Conservation (phyloP, 2,888 invertebrate genomes). For the Cremastinae sp. region DNA sequence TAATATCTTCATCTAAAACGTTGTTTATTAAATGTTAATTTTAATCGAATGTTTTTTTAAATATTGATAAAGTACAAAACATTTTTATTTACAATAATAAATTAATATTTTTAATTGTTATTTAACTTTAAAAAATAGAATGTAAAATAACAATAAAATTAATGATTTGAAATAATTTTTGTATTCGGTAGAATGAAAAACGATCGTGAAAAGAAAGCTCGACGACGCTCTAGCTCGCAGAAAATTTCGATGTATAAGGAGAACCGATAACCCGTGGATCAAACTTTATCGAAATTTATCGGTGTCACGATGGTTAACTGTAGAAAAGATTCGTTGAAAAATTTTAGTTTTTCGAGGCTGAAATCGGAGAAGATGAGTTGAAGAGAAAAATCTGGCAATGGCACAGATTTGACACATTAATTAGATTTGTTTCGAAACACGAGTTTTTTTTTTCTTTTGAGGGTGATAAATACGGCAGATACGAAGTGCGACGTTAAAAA, state of each 20-base stretch:
- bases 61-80: too few species aligned
- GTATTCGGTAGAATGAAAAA: background rate
- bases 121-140: too few species aligned
- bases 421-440: background rate
- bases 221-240: conserved; percentile 14
- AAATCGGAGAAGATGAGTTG: background rate
- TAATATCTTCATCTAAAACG: too few species aligned
- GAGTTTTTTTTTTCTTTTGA: background rate
- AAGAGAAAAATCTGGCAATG: conserved; percentile 15
- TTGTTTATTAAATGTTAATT: too few species aligned
- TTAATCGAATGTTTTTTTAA: too few species aligned
- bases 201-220: conserved; percentile 21
- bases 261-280: conserved; percentile 50
- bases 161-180: too few species aligned
- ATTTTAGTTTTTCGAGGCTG: background rate
- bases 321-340: background rate
- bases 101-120: too few species aligned
- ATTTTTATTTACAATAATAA: too few species aligned
- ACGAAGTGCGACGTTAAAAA: conserved; percentile 30
- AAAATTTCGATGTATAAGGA: conserved; percentile 8
- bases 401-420: conserved; percentile 26
- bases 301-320: background rate
- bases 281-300: conserved; percentile 34
- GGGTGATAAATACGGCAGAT: background rate
- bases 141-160: too few species aligned